Base-by-base conservation (phyloP, 2,113 vertebrate species). In the Gopherus flavomarginatus region DNA sequence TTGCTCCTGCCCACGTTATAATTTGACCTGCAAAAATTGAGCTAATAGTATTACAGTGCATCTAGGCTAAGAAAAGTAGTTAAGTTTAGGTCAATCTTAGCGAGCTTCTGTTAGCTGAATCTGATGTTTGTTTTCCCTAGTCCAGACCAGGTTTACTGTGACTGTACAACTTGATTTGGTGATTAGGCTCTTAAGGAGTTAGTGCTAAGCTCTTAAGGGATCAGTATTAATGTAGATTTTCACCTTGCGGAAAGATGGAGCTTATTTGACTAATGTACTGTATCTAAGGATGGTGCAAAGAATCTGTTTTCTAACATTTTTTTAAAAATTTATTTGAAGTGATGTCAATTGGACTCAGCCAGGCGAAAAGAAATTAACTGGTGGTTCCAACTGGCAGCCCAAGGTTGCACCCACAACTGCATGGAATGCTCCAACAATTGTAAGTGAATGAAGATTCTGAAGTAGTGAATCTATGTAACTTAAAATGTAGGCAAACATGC, bases 331-430 rank as follows among this genome's bases (percentile, higher is more conserved):
- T 97, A 53, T 98, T 98, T 97, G 62, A 97, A 99, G 99, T 98
- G 99, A 99, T 98, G 99, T 99, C 92, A 99, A 99, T 97, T 99
- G 99, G 99, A 99, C 98, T 98, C 99, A 99, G 92, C 99, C 99
- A 81, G 99, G 99, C 91, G 99, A 99, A 97, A 99, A 99, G 98
- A 99, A 98, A 95, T 97, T 99, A 91, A 99, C 99, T 11, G 99
- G 99, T 95, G 99, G 99, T 97, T 99, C 97, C 97, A 99, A 99
- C 97, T 99, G 99, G 99, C 99, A 99, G 92, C 99, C 99, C 97
- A 99, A 99, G 98, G 98, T 98, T n/a, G 99, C 99, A 69, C 99
- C 99, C 8, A 99, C 99, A 80, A 99, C 99, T 90, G 99, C 99
- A 5, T 99, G 99, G 99, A 99, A 99, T 21, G 99, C 99, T 94